These are phyloP conservation scores for Diplodus puntazzo DNA, from an alignment of 2,797 vertebrate species.

Conservation along the genomic window DNA sequence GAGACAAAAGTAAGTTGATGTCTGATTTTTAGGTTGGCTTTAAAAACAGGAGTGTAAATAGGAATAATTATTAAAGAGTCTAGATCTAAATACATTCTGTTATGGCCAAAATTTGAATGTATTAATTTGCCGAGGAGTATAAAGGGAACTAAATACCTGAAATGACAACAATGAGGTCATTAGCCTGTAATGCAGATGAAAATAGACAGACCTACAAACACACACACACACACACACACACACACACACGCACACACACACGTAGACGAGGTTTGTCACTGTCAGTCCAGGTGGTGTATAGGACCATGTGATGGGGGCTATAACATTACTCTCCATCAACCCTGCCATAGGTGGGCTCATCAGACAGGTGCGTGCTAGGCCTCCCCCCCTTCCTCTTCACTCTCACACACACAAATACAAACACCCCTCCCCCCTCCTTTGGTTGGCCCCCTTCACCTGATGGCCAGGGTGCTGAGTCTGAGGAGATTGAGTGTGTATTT, in stretches of 20 bases:
- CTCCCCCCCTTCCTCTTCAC: background rate
- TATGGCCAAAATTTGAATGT: background rate
- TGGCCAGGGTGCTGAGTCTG: slow-evolving; percentile 54
- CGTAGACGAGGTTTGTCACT: slow-evolving; percentile 6
- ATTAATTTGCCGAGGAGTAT: background rate
- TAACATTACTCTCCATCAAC: slow-evolving; percentile 76
- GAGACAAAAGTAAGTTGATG: background rate
- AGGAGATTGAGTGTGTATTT: slow-evolving; percentile 43
- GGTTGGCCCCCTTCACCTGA: slow-evolving; percentile 62
- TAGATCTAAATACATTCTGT: background rate
- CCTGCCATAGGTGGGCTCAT: slow-evolving; percentile 67
- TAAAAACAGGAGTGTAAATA: background rate
- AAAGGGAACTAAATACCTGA: background rate
- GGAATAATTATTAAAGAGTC: background rate
- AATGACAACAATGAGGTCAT: background rate
- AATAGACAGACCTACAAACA: background rate
- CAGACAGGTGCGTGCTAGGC: slow-evolving; percentile 74
- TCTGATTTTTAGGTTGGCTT: background rate
- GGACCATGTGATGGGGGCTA: slow-evolving; percentile 59
- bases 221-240: slow-evolving; percentile 27
- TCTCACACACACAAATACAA: slow-evolving; percentile 20
- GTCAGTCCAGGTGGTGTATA: slow-evolving; percentile 73
- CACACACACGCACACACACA: slow-evolving; percentile 30
- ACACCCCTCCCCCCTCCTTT: slow-evolving; percentile 16
- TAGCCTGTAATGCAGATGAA: too few relatives aligned